phyloP scores from a whole-genome alignment of 2,797 vertebrate species.

The Trachops cirrhosus region DNA sequence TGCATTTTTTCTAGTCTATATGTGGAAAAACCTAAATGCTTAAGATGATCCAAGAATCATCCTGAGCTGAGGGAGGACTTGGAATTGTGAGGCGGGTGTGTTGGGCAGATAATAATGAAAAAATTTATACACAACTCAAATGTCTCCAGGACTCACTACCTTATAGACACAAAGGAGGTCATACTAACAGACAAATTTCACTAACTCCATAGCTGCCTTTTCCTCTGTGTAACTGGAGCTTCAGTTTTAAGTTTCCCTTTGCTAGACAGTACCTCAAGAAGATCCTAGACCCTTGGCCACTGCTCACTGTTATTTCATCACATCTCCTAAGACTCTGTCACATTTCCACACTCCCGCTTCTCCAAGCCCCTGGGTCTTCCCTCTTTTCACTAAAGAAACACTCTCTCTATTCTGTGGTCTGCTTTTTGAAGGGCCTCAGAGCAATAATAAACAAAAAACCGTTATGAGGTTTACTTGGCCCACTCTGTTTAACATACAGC shows the following conservation, averaged over 20 bases:
- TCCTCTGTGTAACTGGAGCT: not conserved
- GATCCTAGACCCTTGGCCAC: not conserved
- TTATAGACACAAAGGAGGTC: not conserved
- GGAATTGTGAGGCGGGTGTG: not conserved
- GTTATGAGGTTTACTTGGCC: not conserved
- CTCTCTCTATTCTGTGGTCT: not conserved
- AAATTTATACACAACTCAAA: not conserved
- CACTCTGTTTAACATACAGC: not conserved
- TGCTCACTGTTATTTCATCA: not conserved
- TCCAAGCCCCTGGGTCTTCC: not conserved
- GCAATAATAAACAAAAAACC: not conserved
- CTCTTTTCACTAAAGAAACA: not conserved
- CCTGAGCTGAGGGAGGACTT: not conserved
- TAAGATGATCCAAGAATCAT: conserved; percentile 7
- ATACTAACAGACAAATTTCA: not conserved
- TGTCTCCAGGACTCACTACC: not conserved
- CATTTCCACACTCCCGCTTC: not conserved
- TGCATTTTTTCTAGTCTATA: not conserved
- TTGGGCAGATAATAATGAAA: not conserved
- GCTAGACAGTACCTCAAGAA: not conserved
- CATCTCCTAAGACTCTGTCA: not conserved
- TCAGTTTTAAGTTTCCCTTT: conserved; percentile 32
- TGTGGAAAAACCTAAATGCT: not conserved
- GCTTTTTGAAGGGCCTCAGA: not conserved
- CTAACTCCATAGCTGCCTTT: not conserved